A percentile compares a stretch with the other conserved stretches of the same genome.
These are phyloP conservation scores for Aeoliscus strigatus DNA, from an alignment of 2,797 vertebrate species.

Conservation along the genomic window DNA sequence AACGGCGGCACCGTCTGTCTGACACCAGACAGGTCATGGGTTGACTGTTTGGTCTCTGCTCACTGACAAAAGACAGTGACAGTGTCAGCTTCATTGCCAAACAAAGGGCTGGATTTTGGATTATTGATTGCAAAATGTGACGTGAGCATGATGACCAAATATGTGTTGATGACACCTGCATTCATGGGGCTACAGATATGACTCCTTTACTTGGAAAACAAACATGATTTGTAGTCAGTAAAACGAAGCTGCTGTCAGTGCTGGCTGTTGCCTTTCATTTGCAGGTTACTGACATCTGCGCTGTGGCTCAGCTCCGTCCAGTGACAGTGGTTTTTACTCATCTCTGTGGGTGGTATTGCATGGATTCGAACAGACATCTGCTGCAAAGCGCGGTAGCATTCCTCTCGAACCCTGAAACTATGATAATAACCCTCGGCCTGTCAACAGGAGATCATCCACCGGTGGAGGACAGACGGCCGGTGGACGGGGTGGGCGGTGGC, in stretches of 20 bases:
- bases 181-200: too few species aligned
- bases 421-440: slow-evolving; percentile 64
- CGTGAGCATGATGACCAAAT: too few species aligned
- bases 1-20: not conserved
- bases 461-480: slow-evolving; percentile 30
- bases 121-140: too few species aligned
- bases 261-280: slow-evolving; percentile 7
- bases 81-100: too few species aligned
- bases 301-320: slow-evolving; percentile 29
- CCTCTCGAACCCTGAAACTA: slow-evolving; percentile 54
- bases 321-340: slow-evolving; percentile 19
- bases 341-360: slow-evolving; percentile 63
- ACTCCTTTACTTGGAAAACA: too few species aligned
- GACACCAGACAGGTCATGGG: not conserved
- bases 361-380: slow-evolving; percentile 54
- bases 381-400: slow-evolving; percentile 54
- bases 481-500: slow-evolving; percentile 42
- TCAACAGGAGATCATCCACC: slow-evolving; percentile 64
- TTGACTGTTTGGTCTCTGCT: not conserved
- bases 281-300: slow-evolving; percentile 2
- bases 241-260: not conserved
- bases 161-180: too few species aligned
- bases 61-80: too few species aligned
- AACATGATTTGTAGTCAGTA: too few species aligned
- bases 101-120: too few species aligned